phyloP scores from a whole-genome alignment of 92 coral and sea anemone genomes.

The Epizoanthus rinbou region DNA sequence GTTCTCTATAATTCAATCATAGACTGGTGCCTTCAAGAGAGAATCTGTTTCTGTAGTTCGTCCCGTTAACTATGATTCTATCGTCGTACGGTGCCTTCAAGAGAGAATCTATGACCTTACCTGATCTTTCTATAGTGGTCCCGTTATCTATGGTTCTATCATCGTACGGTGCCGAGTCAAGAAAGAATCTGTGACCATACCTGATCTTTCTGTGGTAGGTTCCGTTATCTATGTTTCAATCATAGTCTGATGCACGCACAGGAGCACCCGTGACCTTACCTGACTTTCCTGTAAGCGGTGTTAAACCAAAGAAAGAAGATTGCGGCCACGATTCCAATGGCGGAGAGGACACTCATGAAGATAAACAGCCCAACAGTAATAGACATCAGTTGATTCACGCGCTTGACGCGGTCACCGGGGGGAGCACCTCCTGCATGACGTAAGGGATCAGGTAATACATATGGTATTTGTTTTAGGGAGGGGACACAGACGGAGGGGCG shows the following conservation, averaged over 20 bases:
- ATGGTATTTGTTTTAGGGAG: too few species aligned
- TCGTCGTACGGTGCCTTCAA: too few species aligned
- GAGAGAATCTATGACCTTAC: neutral
- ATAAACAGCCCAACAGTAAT: slow-evolving; percentile 59
- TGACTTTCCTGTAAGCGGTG: slow-evolving; percentile 58
- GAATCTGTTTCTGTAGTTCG: too few species aligned
- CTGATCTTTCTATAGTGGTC: neutral
- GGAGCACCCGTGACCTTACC: slow-evolving; percentile 36
- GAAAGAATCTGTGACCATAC: neutral
- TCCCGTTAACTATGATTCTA: too few species aligned
- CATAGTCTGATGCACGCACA: too few species aligned
- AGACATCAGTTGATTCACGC: slow-evolving; percentile 59
- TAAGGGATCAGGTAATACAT: too few species aligned
- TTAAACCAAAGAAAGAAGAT: slow-evolving; percentile 88
- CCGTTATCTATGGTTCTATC: neutral
- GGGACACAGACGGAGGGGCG: neutral
- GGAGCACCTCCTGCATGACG: slow-evolving; percentile 66
- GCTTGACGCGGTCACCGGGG: slow-evolving; percentile 68
- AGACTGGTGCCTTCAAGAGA: too few species aligned
- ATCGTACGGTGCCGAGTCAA: too few species aligned
- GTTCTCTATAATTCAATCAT: too few species aligned
- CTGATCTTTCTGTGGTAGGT: slow-evolving; percentile 62
- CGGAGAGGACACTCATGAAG: slow-evolving; percentile 63
- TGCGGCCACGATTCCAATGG: slow-evolving; percentile 57
- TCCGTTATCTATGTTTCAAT: too few species aligned